Conservation (phyloP, 2,113 vertebrate genomes). For the Anser brachyrhynchus region DNA sequence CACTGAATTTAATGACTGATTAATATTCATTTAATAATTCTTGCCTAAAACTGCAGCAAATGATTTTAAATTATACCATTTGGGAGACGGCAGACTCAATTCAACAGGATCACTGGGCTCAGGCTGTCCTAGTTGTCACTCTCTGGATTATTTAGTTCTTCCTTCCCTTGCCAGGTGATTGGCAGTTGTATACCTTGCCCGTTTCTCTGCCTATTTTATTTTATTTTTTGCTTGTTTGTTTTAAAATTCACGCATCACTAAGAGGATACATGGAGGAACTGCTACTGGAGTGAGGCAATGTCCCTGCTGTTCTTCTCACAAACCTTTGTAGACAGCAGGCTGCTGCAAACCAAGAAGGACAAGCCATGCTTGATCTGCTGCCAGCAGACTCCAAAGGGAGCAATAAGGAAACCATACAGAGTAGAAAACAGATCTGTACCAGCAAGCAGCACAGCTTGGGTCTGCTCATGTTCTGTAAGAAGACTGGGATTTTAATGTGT, state of each 20-base stretch:
- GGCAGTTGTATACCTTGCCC: neutral
- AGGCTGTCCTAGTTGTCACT: neutral
- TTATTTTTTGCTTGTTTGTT: neutral
- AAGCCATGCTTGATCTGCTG: neutral
- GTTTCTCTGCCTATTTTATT: neutral
- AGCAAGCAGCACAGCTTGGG: neutral
- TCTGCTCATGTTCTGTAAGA: neutral
- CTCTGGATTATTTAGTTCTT: conserved; percentile 1
- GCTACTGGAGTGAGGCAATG: neutral
- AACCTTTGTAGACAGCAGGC: conserved; percentile 28
- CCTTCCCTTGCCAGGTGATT: neutral
- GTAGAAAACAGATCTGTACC: neutral
- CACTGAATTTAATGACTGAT: conserved; percentile 61
- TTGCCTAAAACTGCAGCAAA: conserved; percentile 57
- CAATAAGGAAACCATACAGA: neutral
- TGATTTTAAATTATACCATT: conserved; percentile 53
- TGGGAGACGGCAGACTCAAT: conserved; percentile 40
- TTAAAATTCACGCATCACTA: neutral
- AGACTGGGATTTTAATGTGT: neutral
- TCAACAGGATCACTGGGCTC: conserved; percentile 21
- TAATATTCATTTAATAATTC: conserved; percentile 72
- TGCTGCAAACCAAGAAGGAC: conserved; percentile 12
- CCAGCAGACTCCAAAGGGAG: conserved; percentile 21
- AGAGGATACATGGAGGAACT: neutral
- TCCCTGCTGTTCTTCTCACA: neutral